Evolutionary conservation across 2,113 vertebrate genomes (phyloP), one percentile per base, ranked within the genome.

Genomic region (Melanerpes aurifrons): DNA sequence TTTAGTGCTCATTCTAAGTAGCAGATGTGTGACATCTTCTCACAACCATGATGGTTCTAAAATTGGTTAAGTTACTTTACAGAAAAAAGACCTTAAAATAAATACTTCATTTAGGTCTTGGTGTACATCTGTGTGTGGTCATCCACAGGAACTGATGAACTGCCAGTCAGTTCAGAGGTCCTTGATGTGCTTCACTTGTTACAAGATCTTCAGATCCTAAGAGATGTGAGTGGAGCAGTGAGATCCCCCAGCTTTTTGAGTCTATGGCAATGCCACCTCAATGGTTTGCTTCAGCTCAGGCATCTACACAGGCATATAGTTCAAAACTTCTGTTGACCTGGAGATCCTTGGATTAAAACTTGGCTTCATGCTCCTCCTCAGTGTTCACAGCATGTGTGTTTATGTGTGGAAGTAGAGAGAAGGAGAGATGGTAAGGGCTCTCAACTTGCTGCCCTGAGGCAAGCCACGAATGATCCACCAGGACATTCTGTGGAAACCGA

Each of bases 81-180:
- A 37, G 45, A 58, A 74, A 67, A 18, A 58, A 66, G 13, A 1
- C 9, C 37, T 81, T 8, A 9, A 19, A 89, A 76, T 5, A 59
- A 35, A 71, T 17, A 19, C 31, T 37, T 70, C 4, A 7, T 56
- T 62, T 50, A 26, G 15, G 5, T 56, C 63, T 80, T 40, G 12
- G 10, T 1, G 2, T 57, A 24, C 9, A 12, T 58, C 53, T 72
- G 3, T 26, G 7, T 1, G 13, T 15, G 37, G 35, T 32, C 0
- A 0, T 22, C 22, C 40, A 45, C 14, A 26, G 47, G 25, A 67
- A 8, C 9, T 88, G 19, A 57, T 2, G 14, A 53, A 20, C 28
- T 63, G 43, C 16, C 24, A 35, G 17, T 28, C 37, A 7, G 15
- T 48, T 72, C 50, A 69, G n/a, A 69, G 26, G 18, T 8, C 28